Evolutionary conservation across 2,888 invertebrate genomes (phyloP), one percentile per base, ranked within the genome.

Genomic region (Ormyrus thymus): DNA sequence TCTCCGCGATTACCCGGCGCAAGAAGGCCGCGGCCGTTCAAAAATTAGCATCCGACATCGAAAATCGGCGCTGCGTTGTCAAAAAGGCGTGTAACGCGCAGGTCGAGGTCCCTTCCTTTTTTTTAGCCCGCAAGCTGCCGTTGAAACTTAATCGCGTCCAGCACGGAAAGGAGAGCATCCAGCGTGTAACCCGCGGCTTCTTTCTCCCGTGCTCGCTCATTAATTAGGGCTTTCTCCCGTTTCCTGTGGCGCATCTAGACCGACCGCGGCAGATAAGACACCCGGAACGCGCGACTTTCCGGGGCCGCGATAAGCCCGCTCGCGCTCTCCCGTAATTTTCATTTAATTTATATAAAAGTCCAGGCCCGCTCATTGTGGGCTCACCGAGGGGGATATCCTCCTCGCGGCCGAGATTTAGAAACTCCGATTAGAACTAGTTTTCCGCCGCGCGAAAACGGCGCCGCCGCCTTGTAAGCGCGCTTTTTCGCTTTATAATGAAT

Each of bases 141-240:
- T 56, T 75, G 79, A 75, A 75, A 79, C 46, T 66, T 55, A 66
- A 79, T 71, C 70, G n/a, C 50, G 50, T 13, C 15, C 65, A 4
- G 50, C 72, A 53, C 46, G 62, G 68, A 78, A 73, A 78, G 43
- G 65, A 73, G 53, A 55, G 7, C 66, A 8, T 13, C 11, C 15
- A n/a, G n/a, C 8, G 15, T 13, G 7, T 69, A 56, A 55, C 15
- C n/a, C 11, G 10, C 70, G 9, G 45, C 7, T 10, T n/a, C 55
- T 55, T 46, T 53, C 48, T 48, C 55, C n/a, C 51, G 59, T 15
- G n/a, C 59, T 10, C 53, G 8, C 55, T 68, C 68, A 51, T 69
- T 73, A 78, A 78, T 73, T 73, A 73, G 62, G 73, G 61, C 78
- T 78, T 78, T 73, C 78, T 78, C 73, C 51, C 61, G 68, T 55